A percentile compares a stretch with the other conserved stretches of the same genome.
These are phyloP conservation scores for Illadopsis cleaveri DNA, from an alignment of 2,113 vertebrate species.

Conservation along the genomic window DNA sequence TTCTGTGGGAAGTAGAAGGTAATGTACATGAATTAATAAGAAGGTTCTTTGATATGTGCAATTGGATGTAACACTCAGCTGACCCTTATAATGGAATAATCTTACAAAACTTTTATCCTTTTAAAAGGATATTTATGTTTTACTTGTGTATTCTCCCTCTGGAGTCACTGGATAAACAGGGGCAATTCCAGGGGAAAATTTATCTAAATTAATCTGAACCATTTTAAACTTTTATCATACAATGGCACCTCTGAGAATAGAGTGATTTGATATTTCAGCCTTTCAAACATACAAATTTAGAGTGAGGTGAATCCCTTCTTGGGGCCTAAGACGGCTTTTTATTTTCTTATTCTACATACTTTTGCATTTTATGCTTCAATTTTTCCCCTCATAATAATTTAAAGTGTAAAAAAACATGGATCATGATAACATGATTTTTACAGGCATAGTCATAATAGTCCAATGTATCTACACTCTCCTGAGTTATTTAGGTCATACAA, in stretches of 20 bases:
- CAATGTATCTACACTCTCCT: background rate
- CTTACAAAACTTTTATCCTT: background rate
- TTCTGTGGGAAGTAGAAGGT: background rate
- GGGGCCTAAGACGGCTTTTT: background rate
- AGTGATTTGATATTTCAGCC: background rate
- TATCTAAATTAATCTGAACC: background rate
- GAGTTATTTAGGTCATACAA: background rate
- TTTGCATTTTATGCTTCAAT: background rate
- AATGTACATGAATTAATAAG: background rate
- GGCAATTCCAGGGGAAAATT: background rate
- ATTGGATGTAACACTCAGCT: background rate
- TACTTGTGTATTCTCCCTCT: background rate
- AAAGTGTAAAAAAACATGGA: background rate
- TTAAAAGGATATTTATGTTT: background rate
- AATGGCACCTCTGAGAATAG: background rate
- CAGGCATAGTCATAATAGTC: background rate
- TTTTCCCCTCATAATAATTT: background rate
- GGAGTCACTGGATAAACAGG: background rate
- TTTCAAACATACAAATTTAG: background rate
- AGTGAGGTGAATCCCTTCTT: background rate
- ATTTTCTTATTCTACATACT: background rate
- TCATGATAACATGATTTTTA: background rate
- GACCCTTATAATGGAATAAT: background rate
- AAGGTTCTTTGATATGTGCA: background rate
- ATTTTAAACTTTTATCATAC: background rate